Conservation (phyloP, 2,888 invertebrate species). For the Myopa tessellatipennis region DNA sequence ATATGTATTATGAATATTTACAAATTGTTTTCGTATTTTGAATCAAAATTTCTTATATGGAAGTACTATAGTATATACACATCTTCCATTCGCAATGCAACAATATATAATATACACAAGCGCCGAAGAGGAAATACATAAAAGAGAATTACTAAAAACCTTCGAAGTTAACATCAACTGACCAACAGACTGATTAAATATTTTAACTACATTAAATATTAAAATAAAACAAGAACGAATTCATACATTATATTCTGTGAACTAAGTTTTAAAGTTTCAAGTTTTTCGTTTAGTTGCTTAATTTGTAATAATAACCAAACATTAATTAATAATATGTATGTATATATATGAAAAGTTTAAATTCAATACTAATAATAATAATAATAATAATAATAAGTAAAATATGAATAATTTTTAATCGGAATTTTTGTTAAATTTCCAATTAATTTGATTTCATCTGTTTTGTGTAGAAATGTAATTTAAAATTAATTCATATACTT, state of each 20-base stretch:
- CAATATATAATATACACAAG: too few species aligned
- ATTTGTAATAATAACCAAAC: not conserved
- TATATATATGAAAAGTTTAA: slow-evolving; percentile 33
- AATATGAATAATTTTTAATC: slow-evolving; percentile 33
- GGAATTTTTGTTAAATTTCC: not conserved
- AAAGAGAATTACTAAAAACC: too few species aligned
- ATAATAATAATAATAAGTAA: slow-evolving; percentile 51
- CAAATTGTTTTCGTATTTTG: too few species aligned
- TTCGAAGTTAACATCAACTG: too few species aligned
- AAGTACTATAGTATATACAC: too few species aligned
- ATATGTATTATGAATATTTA: too few species aligned
- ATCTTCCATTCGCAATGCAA: too few species aligned
- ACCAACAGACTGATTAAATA: too few species aligned
- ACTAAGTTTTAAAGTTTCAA: slow-evolving; percentile 34
- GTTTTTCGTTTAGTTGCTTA: slow-evolving; percentile 40
- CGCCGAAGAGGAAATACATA: too few species aligned
- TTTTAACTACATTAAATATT: too few species aligned
- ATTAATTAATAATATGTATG: slow-evolving; percentile 44
- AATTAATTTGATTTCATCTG: slow-evolving; percentile 49
- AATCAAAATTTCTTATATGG: too few species aligned
- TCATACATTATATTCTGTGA: not conserved
- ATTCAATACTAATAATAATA: slow-evolving; percentile 38
- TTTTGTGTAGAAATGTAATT: slow-evolving; percentile 40
- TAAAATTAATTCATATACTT: not conserved
- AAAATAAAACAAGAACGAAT: too few species aligned